A percentile compares a stretch with the other conserved stretches of the same genome.
Conservation (phyloP, 2,888 invertebrate species). For the Dicroscelio sp. region DNA sequence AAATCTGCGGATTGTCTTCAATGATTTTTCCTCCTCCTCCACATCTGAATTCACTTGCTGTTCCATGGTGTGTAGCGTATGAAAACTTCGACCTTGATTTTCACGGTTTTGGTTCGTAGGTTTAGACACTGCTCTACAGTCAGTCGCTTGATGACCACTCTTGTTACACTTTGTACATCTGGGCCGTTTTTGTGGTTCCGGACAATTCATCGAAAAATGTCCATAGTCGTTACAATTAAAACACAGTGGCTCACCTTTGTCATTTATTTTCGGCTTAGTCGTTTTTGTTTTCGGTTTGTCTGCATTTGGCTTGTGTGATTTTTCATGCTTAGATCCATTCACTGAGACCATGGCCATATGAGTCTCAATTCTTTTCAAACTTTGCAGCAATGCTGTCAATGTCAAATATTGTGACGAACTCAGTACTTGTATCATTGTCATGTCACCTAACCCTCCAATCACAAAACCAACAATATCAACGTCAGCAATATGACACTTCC, state of each 20-base stretch:
- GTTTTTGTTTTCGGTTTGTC: too few relatives aligned
- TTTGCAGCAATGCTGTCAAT: neutral
- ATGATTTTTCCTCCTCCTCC: too few relatives aligned
- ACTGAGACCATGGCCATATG: neutral
- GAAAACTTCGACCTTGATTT: neutral
- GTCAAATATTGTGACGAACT: neutral
- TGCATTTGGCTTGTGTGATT: neutral
- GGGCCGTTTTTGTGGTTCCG: constrained; percentile 25
- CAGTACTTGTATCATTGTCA: constrained; percentile 42
- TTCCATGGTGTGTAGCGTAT: neutral
- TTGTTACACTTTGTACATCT: constrained; percentile 48
- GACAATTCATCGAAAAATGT: constrained; percentile 34
- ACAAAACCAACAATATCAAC: constrained; percentile 39
- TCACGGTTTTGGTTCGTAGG: neutral
- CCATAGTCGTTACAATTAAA: constrained; percentile 53
- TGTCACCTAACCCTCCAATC: constrained; percentile 28
- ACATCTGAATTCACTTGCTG: too few relatives aligned
- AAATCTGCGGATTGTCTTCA: too few relatives aligned
- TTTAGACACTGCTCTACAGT: constrained; percentile 14
- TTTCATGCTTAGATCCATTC: neutral
- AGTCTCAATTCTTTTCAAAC: constrained; percentile 21
- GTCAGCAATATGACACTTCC: constrained; percentile 15
- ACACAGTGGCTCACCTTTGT: constrained; percentile 39
- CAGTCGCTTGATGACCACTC: neutral
- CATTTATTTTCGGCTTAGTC: constrained; percentile 32